A percentile compares a stretch with the other conserved stretches of the same genome.
Conservation (phyloP, 2,888 invertebrate species). For the Deroplatys truncata region DNA sequence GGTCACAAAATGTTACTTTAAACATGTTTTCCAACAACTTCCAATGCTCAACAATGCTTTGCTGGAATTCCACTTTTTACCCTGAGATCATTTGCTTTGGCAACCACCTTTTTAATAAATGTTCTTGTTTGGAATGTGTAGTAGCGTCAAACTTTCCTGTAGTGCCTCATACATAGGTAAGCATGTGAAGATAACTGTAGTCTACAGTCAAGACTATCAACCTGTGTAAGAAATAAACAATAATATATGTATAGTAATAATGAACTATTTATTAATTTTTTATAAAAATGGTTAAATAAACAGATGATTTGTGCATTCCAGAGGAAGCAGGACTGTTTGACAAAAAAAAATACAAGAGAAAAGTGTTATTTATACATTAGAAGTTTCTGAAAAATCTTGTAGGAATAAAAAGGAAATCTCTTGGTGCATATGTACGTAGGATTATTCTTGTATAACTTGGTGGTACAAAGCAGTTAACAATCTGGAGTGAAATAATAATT, state of each 20-base stretch:
- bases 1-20: background rate
- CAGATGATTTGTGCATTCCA: background rate
- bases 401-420: background rate
- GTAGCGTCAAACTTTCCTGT: background rate
- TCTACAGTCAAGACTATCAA: background rate
- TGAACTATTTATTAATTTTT: background rate
- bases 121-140: background rate
- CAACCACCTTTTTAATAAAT: background rate
- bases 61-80: background rate
- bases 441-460: background rate
- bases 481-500: background rate
- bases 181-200: background rate
- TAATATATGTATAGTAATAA: background rate
- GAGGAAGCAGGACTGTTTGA: background rate
- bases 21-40: background rate
- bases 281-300: background rate
- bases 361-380: background rate
- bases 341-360: background rate
- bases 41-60: background rate
- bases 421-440: background rate
- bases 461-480: background rate
- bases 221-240: background rate
- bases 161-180: background rate
- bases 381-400: background rate
- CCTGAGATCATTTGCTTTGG: background rate